A percentile compares a stretch with the other conserved stretches of the same genome.
phyloP scores from a whole-genome alignment of 2,797 vertebrate genomes.

The Ataeniobius toweri region DNA sequence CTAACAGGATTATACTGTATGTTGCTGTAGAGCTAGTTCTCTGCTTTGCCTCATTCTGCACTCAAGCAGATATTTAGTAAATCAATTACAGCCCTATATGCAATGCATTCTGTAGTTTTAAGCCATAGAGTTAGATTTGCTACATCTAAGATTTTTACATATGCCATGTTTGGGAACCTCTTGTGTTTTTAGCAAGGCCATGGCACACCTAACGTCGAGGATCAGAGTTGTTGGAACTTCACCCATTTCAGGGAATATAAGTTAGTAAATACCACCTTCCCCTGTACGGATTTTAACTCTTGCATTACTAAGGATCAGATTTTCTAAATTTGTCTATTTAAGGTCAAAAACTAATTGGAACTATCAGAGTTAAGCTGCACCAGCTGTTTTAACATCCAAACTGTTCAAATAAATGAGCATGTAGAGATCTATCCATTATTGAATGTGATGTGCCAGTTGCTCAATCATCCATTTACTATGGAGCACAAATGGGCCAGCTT shows the following conservation, averaged over 20 bases:
- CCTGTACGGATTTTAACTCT: not conserved
- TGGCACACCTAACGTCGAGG: not conserved
- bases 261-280: not conserved
- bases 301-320: not conserved
- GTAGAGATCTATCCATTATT: not conserved
- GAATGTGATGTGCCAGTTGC: not conserved
- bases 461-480: not conserved
- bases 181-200: not conserved
- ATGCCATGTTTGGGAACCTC: not conserved
- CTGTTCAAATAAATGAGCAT: not conserved
- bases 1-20: constrained; percentile 42
- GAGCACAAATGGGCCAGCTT: not conserved
- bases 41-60: constrained; percentile 46
- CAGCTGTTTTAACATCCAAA: not conserved
- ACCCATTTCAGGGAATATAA: not conserved
- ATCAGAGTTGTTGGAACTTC: not conserved
- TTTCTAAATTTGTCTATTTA: not conserved
- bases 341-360: not conserved
- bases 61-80: not conserved
- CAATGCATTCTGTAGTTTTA: not conserved
- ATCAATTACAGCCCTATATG: not conserved
- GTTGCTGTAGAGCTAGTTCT: constrained; percentile 30
- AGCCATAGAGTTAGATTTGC: not conserved
- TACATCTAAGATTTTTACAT: not conserved
- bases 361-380: not conserved